Base-by-base conservation (phyloP, 1,140 invertebrate genomes). In the Drosophila ficusphila region DNA sequence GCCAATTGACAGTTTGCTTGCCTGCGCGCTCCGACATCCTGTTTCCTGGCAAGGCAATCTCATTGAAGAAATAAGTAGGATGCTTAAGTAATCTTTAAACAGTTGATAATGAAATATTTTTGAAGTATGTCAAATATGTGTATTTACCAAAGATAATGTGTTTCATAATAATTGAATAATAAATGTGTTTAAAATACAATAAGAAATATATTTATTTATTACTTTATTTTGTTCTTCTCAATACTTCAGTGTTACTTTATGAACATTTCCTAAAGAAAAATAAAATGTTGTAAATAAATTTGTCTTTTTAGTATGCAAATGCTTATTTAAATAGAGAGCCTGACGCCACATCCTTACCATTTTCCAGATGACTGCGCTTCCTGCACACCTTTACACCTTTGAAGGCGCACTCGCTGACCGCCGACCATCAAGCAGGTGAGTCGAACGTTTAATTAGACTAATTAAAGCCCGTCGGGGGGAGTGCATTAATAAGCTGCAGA, bases 1-100 rank as follows among this genome's bases (percentile, higher is more conserved):
- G 77, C 77, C 77, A 81, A 81, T 81, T 81, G 77, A 81, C 72
- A 81, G 65, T 72, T 81, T 81, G 58, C 71, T 14, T 27, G 58
- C 71, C n/a, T 27, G 61, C 44, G 36, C 9, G 21, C 16, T 33
- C n/a, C 12, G 3, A 27, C 60, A 67, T 67, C 60, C 62, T 42
- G 60, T 33, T 67, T 67, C 60, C 62, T 27, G 44, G n/a, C 29
- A 25, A n/a, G 29, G 2, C 36, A 34, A 19, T 19, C 9, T 12
- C n/a, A 12, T 34, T 1, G 14, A 33, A 42, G 19, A 19, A 27
- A 42, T 53, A 34, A 23, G 51, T n/a, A n/a, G 11, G 3, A 21
- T n/a, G 3, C 9, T 14, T 14, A 7, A 12, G 1, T 16, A 21
- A 7, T 31, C 52, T 21, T 27, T 1, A 31, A 8, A 19, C 18